A percentile compares a stretch with the other conserved stretches of the same genome.
These are phyloP conservation scores for Sitophilus oryzae DNA, from an alignment of 1,140 invertebrate species.

Conservation along the genomic window DNA sequence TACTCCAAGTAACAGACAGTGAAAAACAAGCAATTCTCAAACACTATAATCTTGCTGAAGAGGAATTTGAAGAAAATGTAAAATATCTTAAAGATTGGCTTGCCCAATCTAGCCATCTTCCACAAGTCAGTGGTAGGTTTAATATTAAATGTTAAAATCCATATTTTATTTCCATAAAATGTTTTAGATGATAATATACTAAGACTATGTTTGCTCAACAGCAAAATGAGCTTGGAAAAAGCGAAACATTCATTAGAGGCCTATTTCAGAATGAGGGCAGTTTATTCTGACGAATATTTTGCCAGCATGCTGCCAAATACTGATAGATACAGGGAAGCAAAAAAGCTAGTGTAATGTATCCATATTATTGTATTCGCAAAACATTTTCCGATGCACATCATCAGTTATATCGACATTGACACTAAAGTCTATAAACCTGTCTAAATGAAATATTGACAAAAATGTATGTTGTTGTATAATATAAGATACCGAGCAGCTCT, in stretches of 20 bases:
- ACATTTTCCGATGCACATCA: too few species aligned
- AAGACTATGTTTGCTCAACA: conserved; percentile 15
- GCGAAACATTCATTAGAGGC: conserved; percentile 22
- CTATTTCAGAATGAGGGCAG: conserved; percentile 18
- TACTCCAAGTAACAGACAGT: conserved; percentile 23
- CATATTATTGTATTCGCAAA: too few species aligned
- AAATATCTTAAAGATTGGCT: conserved; percentile 21
- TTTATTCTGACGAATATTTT: conserved; percentile 20
- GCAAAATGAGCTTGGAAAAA: conserved; percentile 27
- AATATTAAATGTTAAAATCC: not conserved
- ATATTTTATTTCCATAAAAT: not conserved
- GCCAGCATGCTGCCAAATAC: conserved; percentile 13
- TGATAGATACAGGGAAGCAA: conserved; percentile 9
- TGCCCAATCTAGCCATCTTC: conserved; percentile 11
- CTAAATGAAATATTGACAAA: too few species aligned
- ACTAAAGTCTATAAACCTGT: too few species aligned
- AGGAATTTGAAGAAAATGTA: conserved; percentile 22
- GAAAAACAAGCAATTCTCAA: conserved; percentile 19
- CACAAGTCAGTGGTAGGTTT: conserved; percentile 17
- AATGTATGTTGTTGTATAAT: too few species aligned
- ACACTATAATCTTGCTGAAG: conserved; percentile 18
- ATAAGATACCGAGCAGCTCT: too few species aligned
- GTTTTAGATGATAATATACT: conserved; percentile 12
- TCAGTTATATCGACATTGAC: too few species aligned
- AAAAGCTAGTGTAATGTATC: conserved; percentile 22